Evolutionary conservation across 1,140 invertebrate species (phyloP), one percentile per base, ranked within the genome.

Genomic region (Pectinophora gossypiella): DNA sequence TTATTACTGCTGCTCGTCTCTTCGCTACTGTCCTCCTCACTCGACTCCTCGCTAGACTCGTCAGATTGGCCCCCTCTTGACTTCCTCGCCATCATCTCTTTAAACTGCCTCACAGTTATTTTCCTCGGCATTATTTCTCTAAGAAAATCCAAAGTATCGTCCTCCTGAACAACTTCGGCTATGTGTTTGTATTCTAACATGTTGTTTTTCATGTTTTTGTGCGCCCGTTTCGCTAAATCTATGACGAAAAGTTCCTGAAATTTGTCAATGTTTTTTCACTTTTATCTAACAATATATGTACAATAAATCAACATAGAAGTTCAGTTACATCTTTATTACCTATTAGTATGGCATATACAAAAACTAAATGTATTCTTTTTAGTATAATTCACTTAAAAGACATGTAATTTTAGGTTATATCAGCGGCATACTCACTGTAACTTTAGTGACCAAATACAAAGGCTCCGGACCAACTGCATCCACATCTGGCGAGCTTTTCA

Each of bases 401-500:
- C n/a, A n/a, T n/a, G 27, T 3, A 9, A 12, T 32, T 32, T 32
- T 32, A 32, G 27, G 27, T 32, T 32, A 32, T 32, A 32, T 12
- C n/a, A 32, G 9, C 27, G 42, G 38, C 22, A 15, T 15, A 88
- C 88, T 89, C 89, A 95, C 94, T 43, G 94, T 93, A 19, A 94
- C 93, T 90, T 92, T 93, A 6, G 92, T 91, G 42, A 94, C 91
- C 49, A 94, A 74, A 76, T 90, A 91, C 15, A 95, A 84, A 12
- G 93, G 92, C 77, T 95, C 94, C 68, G 92, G 92, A 27, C 93
- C 92, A 32, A 96, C 92, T 21, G 91, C 91, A 57, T 94, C 94
- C 0, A 95, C 94, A 69, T 95, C 93, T 23, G 94, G 94, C 1
- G 94, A 95, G 84, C 94, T 95, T 89, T 95, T 95, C 94, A 96